Evolutionary conservation across 1,140 invertebrate genomes (phyloP).

Genomic region (Brachystomella parvula): DNA sequence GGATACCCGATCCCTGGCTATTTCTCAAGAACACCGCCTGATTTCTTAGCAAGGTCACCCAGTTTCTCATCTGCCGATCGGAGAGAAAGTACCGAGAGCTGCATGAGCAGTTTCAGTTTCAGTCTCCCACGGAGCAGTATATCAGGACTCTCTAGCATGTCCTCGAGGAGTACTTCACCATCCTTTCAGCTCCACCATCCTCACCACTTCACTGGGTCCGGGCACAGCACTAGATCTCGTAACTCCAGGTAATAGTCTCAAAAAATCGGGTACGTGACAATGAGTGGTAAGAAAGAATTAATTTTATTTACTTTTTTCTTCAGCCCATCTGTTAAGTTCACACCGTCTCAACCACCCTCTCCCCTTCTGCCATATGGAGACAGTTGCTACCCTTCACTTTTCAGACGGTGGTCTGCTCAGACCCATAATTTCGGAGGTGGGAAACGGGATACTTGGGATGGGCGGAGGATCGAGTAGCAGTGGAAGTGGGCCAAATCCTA

Average conservation of each 20-base stretch:
- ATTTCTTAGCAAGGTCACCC: slow-evolving; percentile 24
- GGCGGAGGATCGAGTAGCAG: slow-evolving; percentile 20
- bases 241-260: slow-evolving; percentile 28
- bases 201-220: slow-evolving; percentile 19
- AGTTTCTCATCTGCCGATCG: slow-evolving; percentile 29
- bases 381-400: slow-evolving; percentile 28
- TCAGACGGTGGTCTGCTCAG: slow-evolving; percentile 37
- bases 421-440: slow-evolving; percentile 29
- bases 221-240: slow-evolving; percentile 28
- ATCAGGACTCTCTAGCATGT: slow-evolving; percentile 34
- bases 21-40: slow-evolving; percentile 29
- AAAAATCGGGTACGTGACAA: slow-evolving; percentile 3
- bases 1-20: slow-evolving; percentile 8
- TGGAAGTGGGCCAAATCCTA: slow-evolving; percentile 10
- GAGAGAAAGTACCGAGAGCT: slow-evolving; percentile 37
- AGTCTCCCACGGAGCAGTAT: slow-evolving; percentile 32
- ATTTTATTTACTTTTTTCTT: background rate
- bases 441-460: no score
- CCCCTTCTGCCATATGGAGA: slow-evolving; percentile 33
- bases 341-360: slow-evolving; percentile 36
- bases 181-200: slow-evolving; percentile 26
- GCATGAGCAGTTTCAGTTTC: slow-evolving; percentile 34
- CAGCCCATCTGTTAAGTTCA: slow-evolving; percentile 36
- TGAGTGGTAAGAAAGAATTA: background rate
- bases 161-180: slow-evolving; percentile 35